These are phyloP conservation scores for Diglossa brunneiventris DNA, from an alignment of 2,113 vertebrate genomes.

Conservation along the genomic window DNA sequence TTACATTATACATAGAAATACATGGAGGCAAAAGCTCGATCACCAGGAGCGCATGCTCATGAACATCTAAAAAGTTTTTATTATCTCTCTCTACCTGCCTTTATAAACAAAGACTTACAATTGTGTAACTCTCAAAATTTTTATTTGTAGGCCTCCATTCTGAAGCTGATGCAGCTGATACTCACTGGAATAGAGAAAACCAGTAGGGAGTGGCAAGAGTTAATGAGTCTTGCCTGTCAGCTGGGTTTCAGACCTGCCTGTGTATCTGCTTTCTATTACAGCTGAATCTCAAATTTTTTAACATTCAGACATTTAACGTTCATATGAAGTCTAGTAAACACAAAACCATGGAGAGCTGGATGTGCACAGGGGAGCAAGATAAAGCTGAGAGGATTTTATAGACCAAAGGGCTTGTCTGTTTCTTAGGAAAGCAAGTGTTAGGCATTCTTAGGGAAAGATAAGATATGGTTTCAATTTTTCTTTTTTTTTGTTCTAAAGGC, in stretches of 20 bases:
- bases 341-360: background rate
- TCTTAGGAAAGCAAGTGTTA: background rate
- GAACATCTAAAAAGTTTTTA: background rate
- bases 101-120: background rate
- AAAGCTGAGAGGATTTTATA: background rate
- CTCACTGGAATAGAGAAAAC: background rate
- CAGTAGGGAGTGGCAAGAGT: background rate
- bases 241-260: background rate
- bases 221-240: background rate
- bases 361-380: background rate
- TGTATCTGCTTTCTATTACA: accelerated
- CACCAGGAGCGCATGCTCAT: accelerated
- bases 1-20: background rate
- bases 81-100: background rate
- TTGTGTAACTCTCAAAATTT: background rate
- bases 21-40: background rate
- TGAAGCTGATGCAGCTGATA: background rate
- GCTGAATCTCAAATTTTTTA: background rate
- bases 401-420: background rate
- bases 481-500: background rate
- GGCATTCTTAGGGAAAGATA: background rate
- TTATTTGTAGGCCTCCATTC: background rate
- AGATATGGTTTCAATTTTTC: background rate
- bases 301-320: background rate
- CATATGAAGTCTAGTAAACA: background rate